Evolutionary conservation across 2,113 vertebrate species (phyloP), one percentile per base, ranked within the genome.

Genomic region (Cyanoderma ruficeps): DNA sequence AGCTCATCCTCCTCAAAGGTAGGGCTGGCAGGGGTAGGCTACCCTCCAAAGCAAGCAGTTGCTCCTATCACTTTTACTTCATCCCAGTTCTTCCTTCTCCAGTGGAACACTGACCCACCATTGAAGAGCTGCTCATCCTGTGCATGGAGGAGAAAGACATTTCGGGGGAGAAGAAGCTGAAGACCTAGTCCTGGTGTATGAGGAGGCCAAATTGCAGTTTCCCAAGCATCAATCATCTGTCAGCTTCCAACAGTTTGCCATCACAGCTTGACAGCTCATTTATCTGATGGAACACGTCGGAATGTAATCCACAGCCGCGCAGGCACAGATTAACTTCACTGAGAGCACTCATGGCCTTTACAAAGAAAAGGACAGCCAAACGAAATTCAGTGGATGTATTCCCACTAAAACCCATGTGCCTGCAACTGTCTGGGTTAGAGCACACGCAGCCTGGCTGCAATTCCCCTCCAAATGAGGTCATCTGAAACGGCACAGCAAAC

Each of bases 361-460:
- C 47, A 93, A 89, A 89, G 77, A 41, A 84, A 88, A 88, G 17
- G n/a, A 44, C 50, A 70, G 23, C 25, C 71, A 41, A 80, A 71
- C 33, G 35, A 57, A 91, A 76, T 75, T 85, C 74, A 83, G 27
- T 77, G 71, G 35, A 42, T 70, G 31, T 23, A 69, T 93, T 88
- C 74, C 55, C 80, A 15, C 55, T 92, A 94, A 91, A 95, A 72
- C 63, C 76, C 67, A 69, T 63, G 74, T 95, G 84, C 93, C 89
- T 90, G 89, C 77, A 93, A 87, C 84, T 93, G 53, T 94, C 91
- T 93, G 84, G 91, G 70, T 94, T 87, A 50, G 35, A 70, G 78
- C 63, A 83, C 0, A 18, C 59, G 37, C 46, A 57, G 70, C 53
- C 65, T 84, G 57, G 35, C 67, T 76, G 57, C 60, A 89, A 79